A percentile compares a stretch with the other conserved stretches of the same genome.
phyloP scores from a whole-genome alignment of 2,888 invertebrate species.

The Eristalis pertinax region DNA sequence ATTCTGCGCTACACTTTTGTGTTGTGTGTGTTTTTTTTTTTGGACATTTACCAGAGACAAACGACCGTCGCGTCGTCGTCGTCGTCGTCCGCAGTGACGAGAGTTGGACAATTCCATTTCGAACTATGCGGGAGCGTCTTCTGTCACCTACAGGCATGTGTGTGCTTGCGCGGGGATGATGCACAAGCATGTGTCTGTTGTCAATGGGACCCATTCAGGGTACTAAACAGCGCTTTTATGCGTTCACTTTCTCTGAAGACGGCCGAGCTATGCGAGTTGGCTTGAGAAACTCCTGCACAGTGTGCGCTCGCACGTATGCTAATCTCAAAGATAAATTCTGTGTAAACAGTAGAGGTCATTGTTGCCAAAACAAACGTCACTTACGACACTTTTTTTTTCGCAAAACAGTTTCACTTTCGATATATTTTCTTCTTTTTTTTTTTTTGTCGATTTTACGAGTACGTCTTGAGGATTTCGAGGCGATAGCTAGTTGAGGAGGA shows the following conservation, averaged over 20 bases:
- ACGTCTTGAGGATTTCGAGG: neutral
- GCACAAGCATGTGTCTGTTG: conserved; percentile 24
- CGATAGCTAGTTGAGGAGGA: neutral
- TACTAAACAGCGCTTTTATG: conserved; percentile 36
- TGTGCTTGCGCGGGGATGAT: neutral
- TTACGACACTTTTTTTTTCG: conserved; percentile 4
- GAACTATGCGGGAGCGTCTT: conserved; percentile 30
- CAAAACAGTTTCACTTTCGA: conserved; percentile 19
- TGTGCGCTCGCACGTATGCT: neutral
- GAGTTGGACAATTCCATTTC: conserved; percentile 18
- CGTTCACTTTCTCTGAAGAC: conserved; percentile 44
- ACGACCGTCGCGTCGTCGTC: too few relatives aligned
- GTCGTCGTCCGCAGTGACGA: conserved; percentile 19
- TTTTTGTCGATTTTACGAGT: neutral
- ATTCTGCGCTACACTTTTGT: conserved; percentile 9
- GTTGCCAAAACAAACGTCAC: conserved; percentile 16
- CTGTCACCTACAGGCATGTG: neutral
- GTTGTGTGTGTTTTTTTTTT: conserved; percentile 30
- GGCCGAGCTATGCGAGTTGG: conserved; percentile 11
- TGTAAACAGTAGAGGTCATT: conserved; percentile 14
- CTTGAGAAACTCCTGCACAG: conserved; percentile 15
- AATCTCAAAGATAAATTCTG: conserved; percentile 25
- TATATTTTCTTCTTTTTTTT: neutral
- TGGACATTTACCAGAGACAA: conserved; percentile 52
- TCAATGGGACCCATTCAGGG: conserved; percentile 65